Percentiles rank a stretch among this genome's conserved stretches.
Conservation (phyloP, 1,140 invertebrate species). For the Chrysoperla carnea region DNA sequence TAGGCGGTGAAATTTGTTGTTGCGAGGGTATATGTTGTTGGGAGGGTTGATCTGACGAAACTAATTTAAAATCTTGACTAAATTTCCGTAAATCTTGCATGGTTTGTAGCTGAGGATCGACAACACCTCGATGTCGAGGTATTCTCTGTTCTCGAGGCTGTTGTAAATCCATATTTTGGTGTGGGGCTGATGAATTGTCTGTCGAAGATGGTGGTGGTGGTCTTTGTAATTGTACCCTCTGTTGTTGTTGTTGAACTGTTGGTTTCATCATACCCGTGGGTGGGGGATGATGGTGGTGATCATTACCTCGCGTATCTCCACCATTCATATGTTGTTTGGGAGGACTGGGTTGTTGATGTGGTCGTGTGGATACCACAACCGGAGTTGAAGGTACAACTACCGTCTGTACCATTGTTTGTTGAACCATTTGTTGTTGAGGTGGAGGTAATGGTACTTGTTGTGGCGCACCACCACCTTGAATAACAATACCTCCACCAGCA, state of each 20-base stretch:
- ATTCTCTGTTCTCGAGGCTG: constrained; percentile 22
- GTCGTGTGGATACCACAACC: neutral
- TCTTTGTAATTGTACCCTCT: constrained; percentile 12
- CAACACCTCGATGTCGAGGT: constrained; percentile 17
- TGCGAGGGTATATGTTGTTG: constrained; percentile 10
- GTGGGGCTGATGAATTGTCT: constrained; percentile 17
- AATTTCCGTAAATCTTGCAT: constrained; percentile 29
- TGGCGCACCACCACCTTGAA: neutral
- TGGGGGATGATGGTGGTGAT: neutral
- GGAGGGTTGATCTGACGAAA: constrained; percentile 3
- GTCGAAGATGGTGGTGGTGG: constrained; percentile 12
- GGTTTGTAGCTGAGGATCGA: constrained; percentile 7
- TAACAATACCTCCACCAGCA: neutral
- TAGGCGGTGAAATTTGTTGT: constrained; percentile 8
- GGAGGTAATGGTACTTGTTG: constrained; percentile 7
- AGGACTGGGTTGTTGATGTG: neutral
- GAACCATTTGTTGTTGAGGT: constrained; percentile 6
- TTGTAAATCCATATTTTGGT: constrained; percentile 8
- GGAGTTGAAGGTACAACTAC: neutral
- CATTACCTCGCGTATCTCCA: constrained; percentile 1
- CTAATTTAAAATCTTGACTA: constrained; percentile 31
- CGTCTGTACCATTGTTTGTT: neutral
- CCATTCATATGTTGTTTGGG: neutral
- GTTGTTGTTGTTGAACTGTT: neutral
- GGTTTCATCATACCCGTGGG: neutral